These are phyloP conservation scores for Eulimnadia texana DNA, from an alignment of 1,140 invertebrate species.

Conservation along the genomic window DNA sequence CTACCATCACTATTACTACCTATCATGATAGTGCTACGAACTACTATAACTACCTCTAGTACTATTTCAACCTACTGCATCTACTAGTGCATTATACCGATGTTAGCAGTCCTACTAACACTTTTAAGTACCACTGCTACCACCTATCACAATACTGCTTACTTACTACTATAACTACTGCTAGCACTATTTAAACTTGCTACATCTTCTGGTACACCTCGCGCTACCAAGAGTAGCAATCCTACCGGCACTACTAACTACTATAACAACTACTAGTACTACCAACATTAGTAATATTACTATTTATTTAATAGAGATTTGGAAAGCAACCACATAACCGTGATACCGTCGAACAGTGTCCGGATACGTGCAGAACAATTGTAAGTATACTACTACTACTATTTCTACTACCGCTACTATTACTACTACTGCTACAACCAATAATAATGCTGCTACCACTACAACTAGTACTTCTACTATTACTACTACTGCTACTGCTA, in stretches of 20 bases:
- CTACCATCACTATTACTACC: too few relatives aligned
- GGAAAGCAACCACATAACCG: constrained; percentile 39
- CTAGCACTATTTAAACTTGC: background rate
- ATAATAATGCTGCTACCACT: too few relatives aligned
- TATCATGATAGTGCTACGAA: too few relatives aligned
- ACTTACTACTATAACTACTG: background rate
- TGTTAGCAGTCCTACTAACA: too few relatives aligned
- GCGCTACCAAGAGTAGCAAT: background rate
- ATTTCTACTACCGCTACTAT: too few relatives aligned
- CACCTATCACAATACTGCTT: background rate
- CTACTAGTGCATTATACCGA: too few relatives aligned
- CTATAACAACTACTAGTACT: constrained; percentile 6
- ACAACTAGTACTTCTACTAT: too few relatives aligned
- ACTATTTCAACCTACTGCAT: too few relatives aligned
- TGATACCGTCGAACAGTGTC: constrained; percentile 34
- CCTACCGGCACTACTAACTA: background rate
- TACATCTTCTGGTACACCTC: background rate
- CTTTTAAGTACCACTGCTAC: background rate
- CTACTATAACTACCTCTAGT: too few relatives aligned
- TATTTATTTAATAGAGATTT: constrained; percentile 33
- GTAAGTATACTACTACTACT: constrained; percentile 30
- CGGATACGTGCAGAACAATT: constrained; percentile 38
- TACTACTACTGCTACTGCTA: too few relatives aligned
- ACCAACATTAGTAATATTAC: constrained; percentile 11
- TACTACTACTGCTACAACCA: too few relatives aligned